Percentiles rank a stretch among this genome's conserved stretches.
Evolutionary conservation across 2,888 invertebrate genomes (phyloP).

Genomic region (Torymus tubicola): DNA sequence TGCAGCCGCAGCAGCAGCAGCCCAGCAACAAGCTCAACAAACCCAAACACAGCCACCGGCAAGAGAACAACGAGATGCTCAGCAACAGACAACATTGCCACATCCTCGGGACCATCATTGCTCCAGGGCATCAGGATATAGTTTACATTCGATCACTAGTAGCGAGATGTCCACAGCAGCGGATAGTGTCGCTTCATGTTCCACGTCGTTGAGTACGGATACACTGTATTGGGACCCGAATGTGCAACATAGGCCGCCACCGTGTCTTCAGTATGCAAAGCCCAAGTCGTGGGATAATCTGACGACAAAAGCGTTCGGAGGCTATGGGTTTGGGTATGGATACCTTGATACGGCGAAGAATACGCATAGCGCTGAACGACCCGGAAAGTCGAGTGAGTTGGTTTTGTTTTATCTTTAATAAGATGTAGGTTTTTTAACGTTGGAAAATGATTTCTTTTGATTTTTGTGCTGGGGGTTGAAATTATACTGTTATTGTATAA

Average conservation of each 20-base stretch:
- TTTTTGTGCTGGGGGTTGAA: too few relatives aligned
- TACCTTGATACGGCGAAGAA: constrained; percentile 83
- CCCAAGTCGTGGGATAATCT: constrained; percentile 95
- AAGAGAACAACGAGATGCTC: constrained; percentile 56
- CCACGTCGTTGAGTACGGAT: constrained; percentile 91
- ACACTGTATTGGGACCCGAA: constrained; percentile 89
- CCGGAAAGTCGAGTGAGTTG: constrained; percentile 64
- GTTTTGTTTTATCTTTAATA: neutral
- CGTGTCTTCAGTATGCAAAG: constrained; percentile 79
- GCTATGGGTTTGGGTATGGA: constrained; percentile 92
- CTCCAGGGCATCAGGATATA: constrained; percentile 75
- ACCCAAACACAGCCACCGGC: constrained; percentile 59
- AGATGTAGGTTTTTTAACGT: neutral
- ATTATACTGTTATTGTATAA: too few relatives aligned
- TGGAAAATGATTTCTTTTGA: neutral
- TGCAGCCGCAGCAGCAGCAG: constrained; percentile 71
- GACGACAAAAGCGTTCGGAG: constrained; percentile 90
- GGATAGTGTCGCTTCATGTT: constrained; percentile 83
- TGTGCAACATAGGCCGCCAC: constrained; percentile 74
- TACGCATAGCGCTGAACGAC: constrained; percentile 75
- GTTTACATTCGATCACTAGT: constrained; percentile 89
- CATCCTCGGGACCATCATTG: constrained; percentile 56
- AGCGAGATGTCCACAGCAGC: constrained; percentile 84
- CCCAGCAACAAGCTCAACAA: constrained; percentile 73
- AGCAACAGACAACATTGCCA: constrained; percentile 22